Conservation (phyloP, 2,888 invertebrate genomes). For the Chrysotoxum bicinctum region DNA sequence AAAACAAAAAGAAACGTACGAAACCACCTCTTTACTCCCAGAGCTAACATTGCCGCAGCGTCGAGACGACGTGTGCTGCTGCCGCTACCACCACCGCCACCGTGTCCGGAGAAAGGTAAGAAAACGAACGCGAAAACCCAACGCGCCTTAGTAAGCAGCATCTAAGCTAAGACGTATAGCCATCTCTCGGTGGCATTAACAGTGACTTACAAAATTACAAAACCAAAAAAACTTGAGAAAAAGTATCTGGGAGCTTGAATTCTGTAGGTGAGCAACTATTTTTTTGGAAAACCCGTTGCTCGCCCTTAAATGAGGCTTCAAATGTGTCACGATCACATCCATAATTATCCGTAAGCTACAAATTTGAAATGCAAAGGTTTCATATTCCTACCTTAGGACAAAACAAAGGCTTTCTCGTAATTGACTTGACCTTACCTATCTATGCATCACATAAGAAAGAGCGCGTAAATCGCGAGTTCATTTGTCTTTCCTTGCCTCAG, state of each 20-base stretch:
- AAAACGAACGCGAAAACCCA: constrained; percentile 57
- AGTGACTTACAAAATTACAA: constrained; percentile 57
- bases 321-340: constrained; percentile 18
- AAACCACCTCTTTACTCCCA: background rate
- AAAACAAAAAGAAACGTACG: constrained; percentile 50
- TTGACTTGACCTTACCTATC: background rate
- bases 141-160: constrained; percentile 4
- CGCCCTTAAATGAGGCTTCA: constrained; percentile 46
- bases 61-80: background rate
- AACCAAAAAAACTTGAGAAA: background rate
- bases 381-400: background rate
- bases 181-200: constrained; percentile 36
- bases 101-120: constrained; percentile 59
- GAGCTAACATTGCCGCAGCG: background rate
- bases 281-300: constrained; percentile 26
- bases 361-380: constrained; percentile 19
- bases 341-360: background rate
- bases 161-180: constrained; percentile 1
- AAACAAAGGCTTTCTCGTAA: constrained; percentile 35
- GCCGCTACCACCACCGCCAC: background rate
- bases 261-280: constrained; percentile 54
- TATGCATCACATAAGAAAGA: background rate
- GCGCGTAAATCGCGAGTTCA: constrained; percentile 37
- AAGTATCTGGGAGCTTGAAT: constrained; percentile 3
- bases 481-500: constrained; percentile 11